Evolutionary conservation across 2,888 invertebrate genomes (phyloP), one percentile per base, ranked within the genome.

Genomic region (Tipula confusa): DNA sequence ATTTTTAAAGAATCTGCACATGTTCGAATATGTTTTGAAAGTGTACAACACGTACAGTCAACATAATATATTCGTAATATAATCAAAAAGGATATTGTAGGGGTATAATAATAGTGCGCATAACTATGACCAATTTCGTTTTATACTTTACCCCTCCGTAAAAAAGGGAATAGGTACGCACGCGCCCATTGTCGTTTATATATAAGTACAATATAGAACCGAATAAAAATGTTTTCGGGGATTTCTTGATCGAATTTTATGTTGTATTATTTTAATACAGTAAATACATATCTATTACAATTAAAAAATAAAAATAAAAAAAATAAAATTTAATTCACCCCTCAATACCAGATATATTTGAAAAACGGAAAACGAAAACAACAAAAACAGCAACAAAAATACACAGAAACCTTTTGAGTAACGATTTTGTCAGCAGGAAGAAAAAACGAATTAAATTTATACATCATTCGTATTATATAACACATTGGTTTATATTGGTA

Each of bases 91-190:
- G 64, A 64, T 64, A n/a, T n/a, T n/a, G 64, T 24, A 64, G 64
- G 64, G 64, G 64, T 64, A 64, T n/a, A n/a, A n/a, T n/a, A n/a
- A n/a, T n/a, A n/a, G n/a, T n/a, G 64, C 64, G 64, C 64, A 64
- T 11, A 64, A 24, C n/a, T 48, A 48, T 48, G n/a, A n/a, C 48
- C 64, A 24, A 24, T 64, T 64, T 64, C n/a, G n/a, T n/a, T 24
- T 43, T 18, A 64, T 64, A 64, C 18, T 38, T 9, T 64, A 64
- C 64, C 64, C 64, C 64, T 64, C 24, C 64, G 2, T 4, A 9
- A 64, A 18, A 24, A 24, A 5, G 24, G 64, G 24, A 64, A 24
- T 64, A n/a, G n/a, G n/a, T n/a, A 24, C 64, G 64, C 64, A 64
- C 64, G 64, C 64, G 64, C 24, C 9, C 7, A 11, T 64, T 64